A percentile compares a stretch with the other conserved stretches of the same genome.
Conservation (phyloP, 2,113 vertebrate genomes). For the human region GRCh38 chr11:91310001-91310500, state of each 20-base stretch:
- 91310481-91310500: rapidly evolving
- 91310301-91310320: not conserved
- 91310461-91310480: not conserved
- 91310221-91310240: not conserved
- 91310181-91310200: not conserved
- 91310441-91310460: not conserved
- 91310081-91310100: not conserved
- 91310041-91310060: not conserved
- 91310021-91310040: not conserved
- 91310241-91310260: not conserved
- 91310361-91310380: not conserved
- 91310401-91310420: not conserved
- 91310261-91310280: slow-evolving; percentile 1
- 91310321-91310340: not conserved
- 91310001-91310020: not conserved
- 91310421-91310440: not conserved
- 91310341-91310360: not conserved
- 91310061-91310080: not conserved
- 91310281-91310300: not conserved
- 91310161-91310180: slow-evolving; percentile 41
- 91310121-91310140: not conserved
- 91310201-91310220: slow-evolving; percentile 6
- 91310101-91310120: not conserved
- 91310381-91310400: not conserved
- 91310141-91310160: slow-evolving; percentile 45